phyloP scores from a whole-genome alignment of 2,797 vertebrate genomes.

The Selene dorsalis region DNA sequence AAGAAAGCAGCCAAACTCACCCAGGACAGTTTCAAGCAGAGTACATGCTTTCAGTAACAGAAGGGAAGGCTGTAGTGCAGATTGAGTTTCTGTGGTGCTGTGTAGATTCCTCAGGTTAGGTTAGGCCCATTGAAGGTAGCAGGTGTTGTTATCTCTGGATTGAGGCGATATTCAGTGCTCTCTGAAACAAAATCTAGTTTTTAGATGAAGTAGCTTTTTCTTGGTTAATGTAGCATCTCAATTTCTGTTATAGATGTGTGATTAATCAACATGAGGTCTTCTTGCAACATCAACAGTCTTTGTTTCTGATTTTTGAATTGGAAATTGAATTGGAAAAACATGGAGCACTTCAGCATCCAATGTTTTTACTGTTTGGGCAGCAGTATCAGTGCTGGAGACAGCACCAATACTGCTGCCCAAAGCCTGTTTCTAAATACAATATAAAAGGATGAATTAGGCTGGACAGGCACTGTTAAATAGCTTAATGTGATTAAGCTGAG shows the following conservation, averaged over 20 bases:
- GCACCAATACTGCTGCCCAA: neutral
- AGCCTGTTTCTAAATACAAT: conserved; percentile 2
- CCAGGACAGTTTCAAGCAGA: conserved; percentile 18
- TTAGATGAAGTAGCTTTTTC: neutral
- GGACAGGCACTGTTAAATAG: neutral
- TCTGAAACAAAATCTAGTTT: neutral
- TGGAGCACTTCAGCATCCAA: no score
- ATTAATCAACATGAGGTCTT: neutral
- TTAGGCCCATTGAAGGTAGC: conserved; percentile 5
- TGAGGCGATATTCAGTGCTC: neutral
- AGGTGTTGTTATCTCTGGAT: neutral
- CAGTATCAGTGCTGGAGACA: neutral
- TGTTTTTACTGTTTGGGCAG: no score
- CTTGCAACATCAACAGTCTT: neutral
- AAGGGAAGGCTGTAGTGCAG: conserved; percentile 8
- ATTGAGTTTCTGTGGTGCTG: neutral
- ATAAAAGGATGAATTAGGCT: no score
- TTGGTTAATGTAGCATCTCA: neutral
- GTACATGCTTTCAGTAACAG: conserved; percentile 14
- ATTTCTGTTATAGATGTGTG: neutral
- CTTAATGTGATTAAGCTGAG: no score
- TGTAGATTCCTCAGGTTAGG: neutral
- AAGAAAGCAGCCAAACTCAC: conserved; percentile 38
- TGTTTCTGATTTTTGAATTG: conserved; percentile 1
- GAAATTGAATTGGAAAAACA: neutral